phyloP scores from a whole-genome alignment of 2,888 invertebrate genomes.

The Caenorhabditis panamensis region DNA sequence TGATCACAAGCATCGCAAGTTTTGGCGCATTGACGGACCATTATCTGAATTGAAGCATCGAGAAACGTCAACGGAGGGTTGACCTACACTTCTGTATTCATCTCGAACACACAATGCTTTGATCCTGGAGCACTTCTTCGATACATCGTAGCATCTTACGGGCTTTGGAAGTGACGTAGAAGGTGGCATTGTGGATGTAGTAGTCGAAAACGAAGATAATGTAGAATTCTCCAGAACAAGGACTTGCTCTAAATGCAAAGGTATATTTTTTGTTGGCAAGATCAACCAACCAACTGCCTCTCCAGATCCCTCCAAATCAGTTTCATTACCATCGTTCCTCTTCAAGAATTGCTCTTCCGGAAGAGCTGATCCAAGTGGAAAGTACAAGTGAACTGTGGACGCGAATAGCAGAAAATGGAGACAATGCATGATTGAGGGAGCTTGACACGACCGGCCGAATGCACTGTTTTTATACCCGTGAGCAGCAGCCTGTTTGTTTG shows the following conservation, averaged over 20 bases:
- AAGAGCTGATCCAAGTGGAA: neutral
- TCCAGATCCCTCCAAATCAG: constrained; percentile 44
- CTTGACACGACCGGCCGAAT: constrained; percentile 8
- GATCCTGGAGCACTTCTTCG: constrained; percentile 30
- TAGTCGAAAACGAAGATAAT: neutral
- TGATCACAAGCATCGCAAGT: constrained; percentile 51
- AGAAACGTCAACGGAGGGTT: too few relatives aligned
- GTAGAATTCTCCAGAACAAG: constrained; percentile 22
- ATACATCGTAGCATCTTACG: constrained; percentile 49
- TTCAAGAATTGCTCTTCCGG: constrained; percentile 35
- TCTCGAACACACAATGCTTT: constrained; percentile 25
- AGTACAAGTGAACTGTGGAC: neutral
- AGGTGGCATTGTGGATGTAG: neutral
- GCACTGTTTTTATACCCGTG: constrained; percentile 14
- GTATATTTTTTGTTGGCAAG: neutral
- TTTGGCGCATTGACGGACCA: constrained; percentile 54
- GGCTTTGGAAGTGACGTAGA: constrained; percentile 3
- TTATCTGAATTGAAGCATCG: constrained; percentile 55
- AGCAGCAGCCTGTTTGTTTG: constrained; percentile 39
- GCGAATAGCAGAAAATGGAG: constrained; percentile 18
- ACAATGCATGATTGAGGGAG: constrained; percentile 1
- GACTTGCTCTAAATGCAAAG: constrained; percentile 30
- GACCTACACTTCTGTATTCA: constrained; percentile 44
- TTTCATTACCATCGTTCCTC: neutral
- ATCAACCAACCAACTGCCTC: constrained; percentile 14